These are phyloP conservation scores for Copidosoma aretas DNA, from an alignment of 2,888 invertebrate species.

Conservation along the genomic window DNA sequence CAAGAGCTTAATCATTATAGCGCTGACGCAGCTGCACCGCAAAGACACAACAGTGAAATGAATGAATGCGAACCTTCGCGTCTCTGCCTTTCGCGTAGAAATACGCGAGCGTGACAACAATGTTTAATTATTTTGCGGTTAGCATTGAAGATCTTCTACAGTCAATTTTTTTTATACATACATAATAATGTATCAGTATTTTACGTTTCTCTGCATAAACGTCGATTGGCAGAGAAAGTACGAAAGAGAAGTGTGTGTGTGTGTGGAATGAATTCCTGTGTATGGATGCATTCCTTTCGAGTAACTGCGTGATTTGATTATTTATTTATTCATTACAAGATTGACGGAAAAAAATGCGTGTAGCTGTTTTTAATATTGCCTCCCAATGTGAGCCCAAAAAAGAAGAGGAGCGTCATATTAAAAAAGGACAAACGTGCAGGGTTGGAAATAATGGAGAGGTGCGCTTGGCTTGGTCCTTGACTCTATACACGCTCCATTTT, in stretches of 20 bases:
- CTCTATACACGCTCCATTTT: background rate
- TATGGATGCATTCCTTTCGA: background rate
- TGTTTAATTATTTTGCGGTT: too few species aligned
- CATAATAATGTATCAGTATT: too few species aligned
- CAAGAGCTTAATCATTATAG: too few species aligned
- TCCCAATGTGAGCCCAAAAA: too few species aligned
- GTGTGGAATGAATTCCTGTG: background rate
- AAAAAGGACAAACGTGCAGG: too few species aligned
- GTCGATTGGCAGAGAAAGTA: background rate
- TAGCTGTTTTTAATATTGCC: background rate
- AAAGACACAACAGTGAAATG: constrained; percentile 52
- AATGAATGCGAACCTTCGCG: constrained; percentile 33
- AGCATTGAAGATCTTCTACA: too few species aligned
- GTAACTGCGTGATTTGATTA: too few species aligned
- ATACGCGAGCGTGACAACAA: too few species aligned
- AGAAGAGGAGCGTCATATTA: too few species aligned
- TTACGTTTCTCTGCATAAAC: too few species aligned
- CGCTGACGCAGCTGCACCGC: constrained; percentile 40
- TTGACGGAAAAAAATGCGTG: constrained; percentile 9
- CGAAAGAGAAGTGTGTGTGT: background rate
- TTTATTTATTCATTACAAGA: too few species aligned
- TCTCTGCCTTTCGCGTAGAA: background rate
- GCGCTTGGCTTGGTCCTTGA: constrained; percentile 14
- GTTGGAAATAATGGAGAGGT: constrained; percentile 10
- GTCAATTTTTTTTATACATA: too few species aligned